Conservation (phyloP, 1,140 invertebrate genomes). For the Psilanteris sp. region DNA sequence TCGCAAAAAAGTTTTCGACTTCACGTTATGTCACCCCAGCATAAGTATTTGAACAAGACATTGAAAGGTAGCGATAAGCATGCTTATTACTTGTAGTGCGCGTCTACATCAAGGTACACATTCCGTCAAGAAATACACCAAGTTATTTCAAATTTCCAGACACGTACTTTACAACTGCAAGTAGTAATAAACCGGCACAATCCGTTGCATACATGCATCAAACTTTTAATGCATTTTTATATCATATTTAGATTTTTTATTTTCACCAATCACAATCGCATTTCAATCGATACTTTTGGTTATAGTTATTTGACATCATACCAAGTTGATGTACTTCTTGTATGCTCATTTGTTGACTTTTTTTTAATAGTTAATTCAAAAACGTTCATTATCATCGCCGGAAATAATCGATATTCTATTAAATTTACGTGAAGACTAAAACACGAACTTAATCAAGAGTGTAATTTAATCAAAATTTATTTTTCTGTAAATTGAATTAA, state of each 20-base stretch:
- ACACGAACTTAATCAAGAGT: too few species aligned
- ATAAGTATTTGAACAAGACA: slow-evolving; percentile 34
- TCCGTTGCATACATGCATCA: slow-evolving; percentile 41
- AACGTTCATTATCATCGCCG: too few species aligned
- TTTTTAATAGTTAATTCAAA: too few species aligned
- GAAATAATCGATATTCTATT: too few species aligned
- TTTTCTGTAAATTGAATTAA: too few species aligned
- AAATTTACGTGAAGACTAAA: too few species aligned
- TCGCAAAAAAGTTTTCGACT: slow-evolving; percentile 18
- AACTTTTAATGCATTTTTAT: slow-evolving; percentile 59
- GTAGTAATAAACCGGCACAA: slow-evolving; percentile 56
- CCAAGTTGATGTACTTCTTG: too few species aligned
- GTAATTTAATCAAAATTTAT: too few species aligned
- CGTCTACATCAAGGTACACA: slow-evolving; percentile 37
- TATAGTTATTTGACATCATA: slow-evolving; percentile 8
- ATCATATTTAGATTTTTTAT: slow-evolving; percentile 50
- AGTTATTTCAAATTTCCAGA: slow-evolving; percentile 49
- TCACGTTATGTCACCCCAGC: background rate
- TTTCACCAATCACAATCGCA: slow-evolving; percentile 25
- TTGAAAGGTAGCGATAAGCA: slow-evolving; percentile 58
- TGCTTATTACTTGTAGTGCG: slow-evolving; percentile 56
- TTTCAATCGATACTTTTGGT: slow-evolving; percentile 14
- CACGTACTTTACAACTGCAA: slow-evolving; percentile 55
- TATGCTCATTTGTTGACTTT: too few species aligned
- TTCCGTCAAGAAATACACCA: slow-evolving; percentile 34